A percentile compares a stretch with the other conserved stretches of the same genome.
Evolutionary conservation across 2,797 vertebrate genomes (phyloP).

Genomic region (Harpagifer antarcticus): DNA sequence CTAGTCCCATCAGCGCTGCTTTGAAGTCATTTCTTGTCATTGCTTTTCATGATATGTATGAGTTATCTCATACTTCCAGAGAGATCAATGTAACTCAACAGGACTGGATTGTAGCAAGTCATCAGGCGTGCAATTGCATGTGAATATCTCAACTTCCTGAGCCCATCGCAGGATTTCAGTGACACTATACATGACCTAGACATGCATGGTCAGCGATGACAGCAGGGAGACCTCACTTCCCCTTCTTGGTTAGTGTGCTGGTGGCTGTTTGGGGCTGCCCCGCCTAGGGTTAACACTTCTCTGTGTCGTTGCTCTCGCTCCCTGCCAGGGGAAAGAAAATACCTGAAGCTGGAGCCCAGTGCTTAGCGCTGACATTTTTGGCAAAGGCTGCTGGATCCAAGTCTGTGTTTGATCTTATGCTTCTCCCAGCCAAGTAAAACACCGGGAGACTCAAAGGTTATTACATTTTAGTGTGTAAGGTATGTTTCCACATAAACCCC

Average conservation of each 20-base stretch:
- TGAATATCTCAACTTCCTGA: slow-evolving; percentile 34
- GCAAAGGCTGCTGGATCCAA: slow-evolving; percentile 82
- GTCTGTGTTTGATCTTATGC: slow-evolving; percentile 85
- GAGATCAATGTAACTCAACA: slow-evolving; percentile 37
- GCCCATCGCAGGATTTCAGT: slow-evolving; percentile 34
- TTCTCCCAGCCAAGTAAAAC: slow-evolving; percentile 85
- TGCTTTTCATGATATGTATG: slow-evolving; percentile 69
- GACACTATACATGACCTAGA: slow-evolving; percentile 44
- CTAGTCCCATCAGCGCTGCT: slow-evolving; percentile 47
- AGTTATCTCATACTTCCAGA: slow-evolving; percentile 60
- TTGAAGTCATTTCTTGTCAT: slow-evolving; percentile 69
- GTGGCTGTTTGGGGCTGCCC: slow-evolving; percentile 60
- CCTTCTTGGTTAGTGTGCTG: slow-evolving; percentile 42
- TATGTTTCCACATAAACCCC: slow-evolving; percentile 86
- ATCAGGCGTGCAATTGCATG: slow-evolving; percentile 11
- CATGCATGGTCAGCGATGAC: slow-evolving; percentile 48
- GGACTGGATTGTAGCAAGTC: slow-evolving; percentile 18
- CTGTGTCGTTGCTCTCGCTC: slow-evolving; percentile 63
- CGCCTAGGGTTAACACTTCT: slow-evolving; percentile 75
- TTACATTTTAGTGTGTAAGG: slow-evolving; percentile 86
- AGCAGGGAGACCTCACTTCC: slow-evolving; percentile 69
- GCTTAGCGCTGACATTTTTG: slow-evolving; percentile 85
- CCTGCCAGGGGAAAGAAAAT: slow-evolving; percentile 86
- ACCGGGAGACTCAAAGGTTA: slow-evolving; percentile 85
- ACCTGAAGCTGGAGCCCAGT: slow-evolving; percentile 82